Conservation (phyloP, 1,140 invertebrate species). For the Drosophila mojavensis region DNA sequence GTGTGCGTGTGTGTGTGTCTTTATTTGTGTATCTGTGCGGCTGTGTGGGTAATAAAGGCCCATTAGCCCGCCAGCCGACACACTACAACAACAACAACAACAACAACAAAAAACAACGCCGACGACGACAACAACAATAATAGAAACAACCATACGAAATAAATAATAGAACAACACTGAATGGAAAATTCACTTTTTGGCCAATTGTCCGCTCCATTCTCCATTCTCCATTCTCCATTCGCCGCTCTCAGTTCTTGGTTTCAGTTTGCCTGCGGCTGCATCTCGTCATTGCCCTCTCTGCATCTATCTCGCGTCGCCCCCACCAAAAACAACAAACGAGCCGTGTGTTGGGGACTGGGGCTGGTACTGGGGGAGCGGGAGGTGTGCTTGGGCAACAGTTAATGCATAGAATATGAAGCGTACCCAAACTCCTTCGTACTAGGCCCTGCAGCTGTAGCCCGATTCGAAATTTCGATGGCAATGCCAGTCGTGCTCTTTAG, state of each 20-base stretch:
- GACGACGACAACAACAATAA: constrained; percentile 20
- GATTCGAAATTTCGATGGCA: constrained; percentile 25
- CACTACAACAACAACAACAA: constrained; percentile 21
- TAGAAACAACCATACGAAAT: constrained; percentile 57
- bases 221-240: not conserved
- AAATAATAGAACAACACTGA: constrained; percentile 78
- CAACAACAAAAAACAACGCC: not conserved
- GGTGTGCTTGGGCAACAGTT: constrained; percentile 51
- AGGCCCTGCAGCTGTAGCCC: constrained; percentile 51
- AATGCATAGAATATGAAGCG: constrained; percentile 75
- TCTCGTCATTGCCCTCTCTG: constrained; percentile 51
- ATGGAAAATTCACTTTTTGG: constrained; percentile 70
- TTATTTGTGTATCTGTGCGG: constrained; percentile 21
- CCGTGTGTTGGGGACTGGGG: not conserved
- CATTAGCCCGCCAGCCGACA: constrained; percentile 59
- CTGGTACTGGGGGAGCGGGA: not conserved
- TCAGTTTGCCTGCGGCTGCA: constrained; percentile 29
- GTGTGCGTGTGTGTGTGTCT: constrained; percentile 6
- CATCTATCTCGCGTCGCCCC: constrained; percentile 25
- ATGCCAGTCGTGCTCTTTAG: constrained; percentile 13
- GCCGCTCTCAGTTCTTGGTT: not conserved
- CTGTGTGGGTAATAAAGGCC: constrained; percentile 48
- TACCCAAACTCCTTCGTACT: constrained; percentile 13
- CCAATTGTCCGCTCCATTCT: constrained; percentile 45
- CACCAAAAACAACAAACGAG: constrained; percentile 34